A percentile compares a stretch with the other conserved stretches of the same genome.
phyloP scores from a whole-genome alignment of 2,888 invertebrate species.

The Liopterus haemorrhoidalis region DNA sequence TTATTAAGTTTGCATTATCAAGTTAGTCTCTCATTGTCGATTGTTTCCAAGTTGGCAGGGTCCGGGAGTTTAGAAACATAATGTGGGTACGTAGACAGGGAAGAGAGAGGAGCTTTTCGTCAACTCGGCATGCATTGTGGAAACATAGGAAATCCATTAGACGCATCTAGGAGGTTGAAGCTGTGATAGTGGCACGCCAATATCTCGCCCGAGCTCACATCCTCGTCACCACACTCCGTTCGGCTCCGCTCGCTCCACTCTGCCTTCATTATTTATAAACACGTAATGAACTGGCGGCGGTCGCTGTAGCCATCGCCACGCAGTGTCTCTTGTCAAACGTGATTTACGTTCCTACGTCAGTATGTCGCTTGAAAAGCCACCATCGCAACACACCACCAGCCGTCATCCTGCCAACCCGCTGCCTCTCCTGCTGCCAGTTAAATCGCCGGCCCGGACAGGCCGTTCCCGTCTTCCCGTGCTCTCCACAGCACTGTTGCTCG shows the following conservation, averaged over 20 bases:
- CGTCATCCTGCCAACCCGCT: no score
- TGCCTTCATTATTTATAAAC: slow-evolving; percentile 21
- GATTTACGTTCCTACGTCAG: no score
- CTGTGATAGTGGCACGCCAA: no score
- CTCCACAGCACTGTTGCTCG: no score
- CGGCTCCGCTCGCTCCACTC: no score
- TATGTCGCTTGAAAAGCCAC: no score
- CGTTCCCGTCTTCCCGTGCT: no score
- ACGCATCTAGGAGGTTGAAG: slow-evolving; percentile 39
- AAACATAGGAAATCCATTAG: slow-evolving; percentile 47
- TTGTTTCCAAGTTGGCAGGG: slow-evolving; percentile 37
- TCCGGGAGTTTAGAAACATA: slow-evolving; percentile 22
- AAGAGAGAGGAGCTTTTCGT: slow-evolving; percentile 35
- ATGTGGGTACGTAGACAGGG: slow-evolving; percentile 18
- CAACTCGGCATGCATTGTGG: slow-evolving; percentile 40
- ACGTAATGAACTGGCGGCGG: slow-evolving; percentile 16
- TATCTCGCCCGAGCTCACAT: slow-evolving; percentile 13
- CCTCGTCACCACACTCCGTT: background rate
- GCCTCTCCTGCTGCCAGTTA: no score
- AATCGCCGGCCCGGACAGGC: no score
- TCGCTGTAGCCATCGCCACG: background rate
- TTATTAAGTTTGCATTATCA: slow-evolving; percentile 43
- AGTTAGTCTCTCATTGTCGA: slow-evolving; percentile 42
- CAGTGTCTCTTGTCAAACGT: no score
- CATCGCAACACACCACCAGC: no score